These are phyloP conservation scores for Aphodius sticticus DNA, from an alignment of 2,888 invertebrate species.

Conservation along the genomic window DNA sequence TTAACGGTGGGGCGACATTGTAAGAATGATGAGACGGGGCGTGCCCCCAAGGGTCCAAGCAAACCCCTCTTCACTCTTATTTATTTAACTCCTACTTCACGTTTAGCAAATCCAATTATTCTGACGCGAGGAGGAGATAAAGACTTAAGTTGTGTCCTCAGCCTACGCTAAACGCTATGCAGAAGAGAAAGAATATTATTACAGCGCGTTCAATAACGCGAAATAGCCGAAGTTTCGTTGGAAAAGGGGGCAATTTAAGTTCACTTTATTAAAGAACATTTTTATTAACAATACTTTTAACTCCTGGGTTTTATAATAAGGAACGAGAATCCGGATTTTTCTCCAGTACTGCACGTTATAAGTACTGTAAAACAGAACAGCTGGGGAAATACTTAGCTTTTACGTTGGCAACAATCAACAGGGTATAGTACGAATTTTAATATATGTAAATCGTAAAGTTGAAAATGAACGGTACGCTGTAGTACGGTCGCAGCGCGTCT, in stretches of 20 bases:
- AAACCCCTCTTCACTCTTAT: background rate
- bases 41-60: background rate
- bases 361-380: background rate
- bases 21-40: background rate
- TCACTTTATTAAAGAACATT: background rate
- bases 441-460: conserved; percentile 4
- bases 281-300: no score
- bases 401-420: background rate
- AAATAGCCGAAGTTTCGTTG: background rate
- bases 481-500: background rate
- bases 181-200: background rate
- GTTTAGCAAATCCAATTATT: background rate
- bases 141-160: background rate
- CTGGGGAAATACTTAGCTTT: background rate
- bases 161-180: background rate
- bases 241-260: no score
- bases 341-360: background rate
- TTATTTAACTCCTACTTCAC: conserved; percentile 4
- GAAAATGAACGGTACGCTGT: background rate
- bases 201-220: background rate
- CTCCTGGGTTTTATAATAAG: no score
- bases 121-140: background rate
- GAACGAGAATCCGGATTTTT: background rate
- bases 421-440: background rate
- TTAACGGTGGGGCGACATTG: background rate